Percentiles rank a stretch among this genome's conserved stretches.
Evolutionary conservation across 1,140 invertebrate genomes (phyloP).

Genomic region (Colletes gigas): DNA sequence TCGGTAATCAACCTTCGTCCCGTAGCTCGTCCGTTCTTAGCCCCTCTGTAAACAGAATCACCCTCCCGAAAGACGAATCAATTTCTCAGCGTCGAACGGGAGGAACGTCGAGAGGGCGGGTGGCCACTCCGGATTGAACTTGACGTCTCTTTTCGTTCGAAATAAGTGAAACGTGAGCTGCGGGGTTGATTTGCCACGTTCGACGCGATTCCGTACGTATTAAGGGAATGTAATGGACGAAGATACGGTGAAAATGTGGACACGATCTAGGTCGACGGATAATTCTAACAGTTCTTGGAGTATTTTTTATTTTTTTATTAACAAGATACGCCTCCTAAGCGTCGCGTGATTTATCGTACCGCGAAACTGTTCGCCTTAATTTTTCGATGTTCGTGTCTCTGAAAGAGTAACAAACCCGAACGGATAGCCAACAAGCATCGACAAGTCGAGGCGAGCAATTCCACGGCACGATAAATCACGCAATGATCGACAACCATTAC

Average conservation of each 20-base stretch:
- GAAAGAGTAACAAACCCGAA: background rate
- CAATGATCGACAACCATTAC: background rate
- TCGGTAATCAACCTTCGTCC: conserved; percentile 70
- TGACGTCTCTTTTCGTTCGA: conserved; percentile 28
- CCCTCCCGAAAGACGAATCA: conserved; percentile 71
- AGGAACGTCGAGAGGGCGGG: conserved; percentile 5
- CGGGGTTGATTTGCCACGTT: background rate
- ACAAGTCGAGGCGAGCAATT: background rate
- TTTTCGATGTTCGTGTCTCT: too few relatives aligned
- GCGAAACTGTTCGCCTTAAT: too few relatives aligned
- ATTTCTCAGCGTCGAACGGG: conserved; percentile 56
- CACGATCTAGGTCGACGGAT: conserved; percentile 1
- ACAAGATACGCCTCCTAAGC: too few relatives aligned
- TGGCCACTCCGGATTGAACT: conserved; percentile 25
- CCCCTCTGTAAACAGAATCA: conserved; percentile 59
- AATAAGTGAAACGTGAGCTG: background rate
- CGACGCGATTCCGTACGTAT: background rate
- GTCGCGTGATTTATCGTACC: too few relatives aligned
- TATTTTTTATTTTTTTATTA: too few relatives aligned
- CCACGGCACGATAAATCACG: conserved; percentile 47
- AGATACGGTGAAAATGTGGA: background rate
- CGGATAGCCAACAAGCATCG: conserved; percentile 8
- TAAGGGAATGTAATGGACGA: background rate
- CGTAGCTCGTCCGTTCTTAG: conserved; percentile 23
- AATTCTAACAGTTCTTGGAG: background rate